These are phyloP conservation scores for Melanargia galathea DNA, from an alignment of 2,888 invertebrate genomes.

Conservation along the genomic window DNA sequence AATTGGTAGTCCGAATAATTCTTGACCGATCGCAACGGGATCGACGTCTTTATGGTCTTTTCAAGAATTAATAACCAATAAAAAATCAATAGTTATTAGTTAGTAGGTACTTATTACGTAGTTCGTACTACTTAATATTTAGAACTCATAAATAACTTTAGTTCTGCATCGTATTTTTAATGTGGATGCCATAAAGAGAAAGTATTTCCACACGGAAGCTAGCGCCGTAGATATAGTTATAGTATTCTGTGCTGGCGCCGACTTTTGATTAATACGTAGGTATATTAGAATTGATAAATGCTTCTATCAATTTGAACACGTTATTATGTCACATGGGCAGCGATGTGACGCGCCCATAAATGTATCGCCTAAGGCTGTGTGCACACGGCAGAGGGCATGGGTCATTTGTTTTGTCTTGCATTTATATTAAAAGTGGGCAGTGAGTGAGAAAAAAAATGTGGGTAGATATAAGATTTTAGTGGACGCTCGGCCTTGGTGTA, in stretches of 20 bases:
- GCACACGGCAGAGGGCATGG: constrained; percentile 34
- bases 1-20: too few species aligned
- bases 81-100: too few species aligned
- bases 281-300: constrained; percentile 63
- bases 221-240: too few species aligned
- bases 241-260: constrained; percentile 64
- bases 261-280: constrained; percentile 72
- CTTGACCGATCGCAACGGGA: too few species aligned
- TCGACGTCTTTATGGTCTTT: not conserved
- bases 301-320: constrained; percentile 65
- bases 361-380: constrained; percentile 46
- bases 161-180: constrained; percentile 10
- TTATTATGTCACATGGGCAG: constrained; percentile 70
- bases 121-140: not conserved
- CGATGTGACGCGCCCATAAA: constrained; percentile 62
- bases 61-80: not conserved
- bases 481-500: too few species aligned
- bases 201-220: constrained; percentile 71
- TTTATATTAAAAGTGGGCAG: too few species aligned
- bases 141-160: constrained; percentile 13
- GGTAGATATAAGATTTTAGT: too few species aligned
- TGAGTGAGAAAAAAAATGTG: too few species aligned
- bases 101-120: not conserved
- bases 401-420: not conserved
- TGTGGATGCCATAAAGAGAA: constrained; percentile 44